Evolutionary conservation across 2,113 vertebrate genomes (phyloP).

Genomic region (Notechis scutatus): DNA sequence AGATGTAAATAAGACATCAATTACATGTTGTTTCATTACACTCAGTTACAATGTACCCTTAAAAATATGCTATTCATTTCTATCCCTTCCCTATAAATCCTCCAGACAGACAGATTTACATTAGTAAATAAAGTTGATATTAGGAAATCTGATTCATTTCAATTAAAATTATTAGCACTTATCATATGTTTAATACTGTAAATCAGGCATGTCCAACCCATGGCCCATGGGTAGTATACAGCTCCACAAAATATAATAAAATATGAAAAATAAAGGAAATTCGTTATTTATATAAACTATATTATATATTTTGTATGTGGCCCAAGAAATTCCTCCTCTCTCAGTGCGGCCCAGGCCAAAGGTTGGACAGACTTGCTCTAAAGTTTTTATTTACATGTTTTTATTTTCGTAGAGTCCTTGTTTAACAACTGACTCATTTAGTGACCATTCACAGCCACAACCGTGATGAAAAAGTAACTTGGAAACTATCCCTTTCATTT

Average conservation of each 20-base stretch:
- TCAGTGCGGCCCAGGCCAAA: background rate
- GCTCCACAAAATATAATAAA: background rate
- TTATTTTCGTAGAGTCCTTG: slow-evolving; percentile 48
- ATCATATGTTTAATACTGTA: slow-evolving; percentile 64
- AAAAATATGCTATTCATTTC: background rate
- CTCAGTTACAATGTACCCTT: slow-evolving; percentile 9
- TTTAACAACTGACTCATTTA: no score
- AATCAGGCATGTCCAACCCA: background rate
- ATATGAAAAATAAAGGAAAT: background rate
- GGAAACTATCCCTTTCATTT: no score
- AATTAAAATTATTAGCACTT: slow-evolving; percentile 63
- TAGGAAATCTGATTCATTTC: slow-evolving; percentile 61
- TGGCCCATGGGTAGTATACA: background rate
- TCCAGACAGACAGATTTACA: slow-evolving; percentile 13
- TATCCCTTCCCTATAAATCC: slow-evolving; percentile 10
- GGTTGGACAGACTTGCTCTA: no score
- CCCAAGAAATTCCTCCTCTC: background rate
- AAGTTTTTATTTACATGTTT: slow-evolving; percentile 47
- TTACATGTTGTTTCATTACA: slow-evolving; percentile 15
- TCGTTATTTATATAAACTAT: background rate
- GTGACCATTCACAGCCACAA: no score
- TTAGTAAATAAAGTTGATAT: slow-evolving; percentile 41
- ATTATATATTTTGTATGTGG: background rate
- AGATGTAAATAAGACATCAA: slow-evolving; percentile 21
- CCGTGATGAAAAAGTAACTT: no score